Evolutionary conservation across 2,797 vertebrate species (phyloP), one percentile per base, ranked within the genome.

Genomic region (Chloroceryle inda): DNA sequence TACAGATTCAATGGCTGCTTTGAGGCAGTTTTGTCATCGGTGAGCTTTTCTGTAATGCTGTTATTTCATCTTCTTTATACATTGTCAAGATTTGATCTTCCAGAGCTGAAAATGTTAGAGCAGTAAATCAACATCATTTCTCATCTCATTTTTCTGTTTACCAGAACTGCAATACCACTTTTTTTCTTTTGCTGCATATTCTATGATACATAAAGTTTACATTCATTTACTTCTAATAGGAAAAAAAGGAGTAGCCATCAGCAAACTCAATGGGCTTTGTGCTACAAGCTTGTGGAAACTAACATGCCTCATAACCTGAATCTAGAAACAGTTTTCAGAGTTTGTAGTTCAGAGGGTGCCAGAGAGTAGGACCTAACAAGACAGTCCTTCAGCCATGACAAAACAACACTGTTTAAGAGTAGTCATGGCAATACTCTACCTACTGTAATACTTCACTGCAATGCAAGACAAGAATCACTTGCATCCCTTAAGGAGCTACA

Each of bases 61-160:
- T 92, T 82, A 93, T 66, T 88, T 92, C 95, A 92, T 94, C 93
- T 89, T 94, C 97, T 91, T 93, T 95, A 89, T 68, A 58, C 71
- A 95, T 66, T 95, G 97, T 99, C 99, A 99, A 89, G 99, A 99
- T 97, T 99, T 99, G 97, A 99, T 99, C 98, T 99, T 99, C 99
- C 99, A 99, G 71, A 99, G 98, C 99, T 99, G 98, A 20, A 95
- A 58, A 95, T 18, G 53, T 86, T 61, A 89, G 56, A 85, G 58
- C 47, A 92, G 45, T 44, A 90, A 50, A 88, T 86, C 35, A 92
- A 35, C 3, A 8, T 58, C 81, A 72, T 53, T 85, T 88, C 37
- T 45, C 49, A 75, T n/a, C 22, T 85, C 24, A 29, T 14, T 33
- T 75, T 91, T 82, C 53, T 37, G 13, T 82, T 94, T 75, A 89